phyloP scores from a whole-genome alignment of 2,888 invertebrate species.

The Myopa tessellatipennis region DNA sequence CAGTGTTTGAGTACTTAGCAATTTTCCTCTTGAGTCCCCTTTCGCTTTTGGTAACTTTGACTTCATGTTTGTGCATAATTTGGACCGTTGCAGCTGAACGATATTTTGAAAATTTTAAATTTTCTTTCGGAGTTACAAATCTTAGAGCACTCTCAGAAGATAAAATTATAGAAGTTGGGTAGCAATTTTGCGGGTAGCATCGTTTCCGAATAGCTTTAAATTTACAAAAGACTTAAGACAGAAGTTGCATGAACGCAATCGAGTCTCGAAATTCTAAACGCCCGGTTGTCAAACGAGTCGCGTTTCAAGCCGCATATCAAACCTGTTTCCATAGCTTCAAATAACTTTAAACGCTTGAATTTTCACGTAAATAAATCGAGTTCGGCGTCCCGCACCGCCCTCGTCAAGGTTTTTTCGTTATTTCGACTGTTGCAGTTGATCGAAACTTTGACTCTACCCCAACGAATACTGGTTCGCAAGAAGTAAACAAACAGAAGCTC shows the following conservation, averaged over 20 bases:
- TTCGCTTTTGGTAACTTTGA: not conserved
- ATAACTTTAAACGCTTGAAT: slow-evolving; percentile 29
- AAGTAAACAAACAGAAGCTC: slow-evolving; percentile 31
- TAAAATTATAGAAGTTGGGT: no score
- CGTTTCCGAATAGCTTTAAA: no score
- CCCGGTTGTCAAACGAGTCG: not conserved
- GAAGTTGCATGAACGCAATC: not conserved
- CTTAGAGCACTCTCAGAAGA: no score
- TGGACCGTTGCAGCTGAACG: no score
- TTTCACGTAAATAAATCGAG: slow-evolving; percentile 12
- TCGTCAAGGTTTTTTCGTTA: not conserved
- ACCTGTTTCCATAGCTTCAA: not conserved
- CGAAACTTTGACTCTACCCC: not conserved
- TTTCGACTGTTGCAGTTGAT: slow-evolving; percentile 18
- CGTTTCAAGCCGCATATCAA: not conserved
- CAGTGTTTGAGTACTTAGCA: not conserved
- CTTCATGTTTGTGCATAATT: not conserved
- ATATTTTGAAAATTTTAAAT: no score
- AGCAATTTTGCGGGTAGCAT: no score
- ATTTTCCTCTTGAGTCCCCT: not conserved
- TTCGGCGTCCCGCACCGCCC: not conserved
- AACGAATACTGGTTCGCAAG: slow-evolving; percentile 33
- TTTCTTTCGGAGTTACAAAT: no score
- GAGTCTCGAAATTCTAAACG: slow-evolving; percentile 19
- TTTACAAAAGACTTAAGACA: not conserved